Evolutionary conservation across 2,113 vertebrate species (phyloP).

Genomic region (Triplophysa rosa): DNA sequence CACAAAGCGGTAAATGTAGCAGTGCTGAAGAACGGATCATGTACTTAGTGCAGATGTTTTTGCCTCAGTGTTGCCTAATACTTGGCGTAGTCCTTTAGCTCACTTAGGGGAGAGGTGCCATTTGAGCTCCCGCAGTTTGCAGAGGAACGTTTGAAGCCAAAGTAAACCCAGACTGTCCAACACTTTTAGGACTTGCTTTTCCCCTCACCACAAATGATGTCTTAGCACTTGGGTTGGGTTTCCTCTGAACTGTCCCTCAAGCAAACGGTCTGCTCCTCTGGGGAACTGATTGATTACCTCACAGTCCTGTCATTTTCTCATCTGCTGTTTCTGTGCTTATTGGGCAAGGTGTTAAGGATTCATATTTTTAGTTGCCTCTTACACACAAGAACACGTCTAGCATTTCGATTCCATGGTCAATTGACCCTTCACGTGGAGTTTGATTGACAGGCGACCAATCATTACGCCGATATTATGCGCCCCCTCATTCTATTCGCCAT

Average conservation of each 20-base stretch:
- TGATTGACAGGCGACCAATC: too few species aligned
- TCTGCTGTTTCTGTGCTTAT: neutral
- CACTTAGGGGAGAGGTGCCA: conserved; percentile 34
- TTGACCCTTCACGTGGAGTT: too few species aligned
- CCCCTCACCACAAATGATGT: conserved; percentile 24
- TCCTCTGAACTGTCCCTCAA: conserved; percentile 35
- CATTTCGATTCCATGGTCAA: too few species aligned
- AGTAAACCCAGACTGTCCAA: conserved; percentile 34
- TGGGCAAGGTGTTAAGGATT: neutral
- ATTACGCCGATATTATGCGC: too few species aligned
- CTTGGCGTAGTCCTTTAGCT: conserved; percentile 31
- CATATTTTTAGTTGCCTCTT: too few species aligned
- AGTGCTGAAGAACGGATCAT: neutral
- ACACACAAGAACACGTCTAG: too few species aligned
- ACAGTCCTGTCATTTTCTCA: conserved; percentile 21
- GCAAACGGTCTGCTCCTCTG: conserved; percentile 23
- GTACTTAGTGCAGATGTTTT: neutral
- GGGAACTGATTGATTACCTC: conserved; percentile 15
- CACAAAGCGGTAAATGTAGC: neutral
- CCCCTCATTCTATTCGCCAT: too few species aligned
- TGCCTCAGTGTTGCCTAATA: conserved; percentile 20
- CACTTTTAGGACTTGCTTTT: conserved; percentile 38
- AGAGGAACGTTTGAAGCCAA: conserved; percentile 33
- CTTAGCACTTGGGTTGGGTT: conserved; percentile 38
- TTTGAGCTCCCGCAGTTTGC: conserved; percentile 16